Base-by-base conservation (phyloP, 2,888 invertebrate species). In the Shargacucullia verbasci region DNA sequence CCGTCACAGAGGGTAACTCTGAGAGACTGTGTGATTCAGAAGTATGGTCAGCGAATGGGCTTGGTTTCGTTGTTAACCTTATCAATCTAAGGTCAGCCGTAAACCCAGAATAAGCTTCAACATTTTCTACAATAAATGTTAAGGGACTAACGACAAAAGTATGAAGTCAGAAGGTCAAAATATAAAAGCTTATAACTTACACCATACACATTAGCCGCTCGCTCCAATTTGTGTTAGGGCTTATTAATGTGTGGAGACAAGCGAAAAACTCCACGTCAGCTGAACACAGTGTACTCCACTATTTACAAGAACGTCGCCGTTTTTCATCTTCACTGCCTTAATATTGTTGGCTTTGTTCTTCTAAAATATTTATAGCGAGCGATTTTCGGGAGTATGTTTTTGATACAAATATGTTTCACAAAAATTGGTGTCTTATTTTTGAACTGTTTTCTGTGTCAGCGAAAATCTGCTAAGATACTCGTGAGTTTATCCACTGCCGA, bases 151-250 rank as follows among this genome's bases (percentile, higher is more conserved):
- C n/a, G n/a, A n/a, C n/a, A n/a, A n/a, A n/a, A n/a, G n/a, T n/a
- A n/a, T n/a, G n/a, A n/a, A n/a, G n/a, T n/a, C n/a, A n/a, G n/a
- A n/a, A n/a, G n/a, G n/a, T n/a, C n/a, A n/a, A n/a, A n/a, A n/a
- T n/a, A n/a, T n/a, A 20, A 20, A 43, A 49, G 59, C 52, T 70
- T 54, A n/a, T 60, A 3, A 45, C 70, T 86, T 84, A 59, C 1
- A 49, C 84, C 81, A 70, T 12, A 10, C 46, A 46, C 50, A 60
- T 70, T 71, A 73, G 72, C 76, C 70, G 79, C 80, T 83, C 79
- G 68, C 80, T 81, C 80, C 83, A 87, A 88, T 89, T 88, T 87
- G 81, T 83, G 85, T 86, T 84, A 85, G 80, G 72, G 74, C 75
- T 83, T 82, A 83, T 83, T 87, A 86, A 88, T 83, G 83, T 77